Evolutionary conservation across 2,113 vertebrate genomes (phyloP).

Genomic region (Phasianus colchicus): DNA sequence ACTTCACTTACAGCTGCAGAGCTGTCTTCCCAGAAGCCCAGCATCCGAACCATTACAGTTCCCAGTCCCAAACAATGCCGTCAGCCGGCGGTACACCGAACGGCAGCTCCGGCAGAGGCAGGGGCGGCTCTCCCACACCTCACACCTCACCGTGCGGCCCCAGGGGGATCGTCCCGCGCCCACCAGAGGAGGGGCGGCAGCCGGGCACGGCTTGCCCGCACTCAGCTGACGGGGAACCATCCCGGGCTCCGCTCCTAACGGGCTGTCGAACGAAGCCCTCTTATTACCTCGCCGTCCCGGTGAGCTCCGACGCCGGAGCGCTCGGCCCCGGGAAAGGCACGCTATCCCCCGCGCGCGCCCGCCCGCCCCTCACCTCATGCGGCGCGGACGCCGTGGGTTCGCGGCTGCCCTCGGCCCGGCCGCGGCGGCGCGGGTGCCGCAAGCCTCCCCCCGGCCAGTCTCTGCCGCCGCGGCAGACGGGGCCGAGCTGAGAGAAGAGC

Average conservation of each 20-base stretch:
- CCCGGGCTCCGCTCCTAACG: neutral
- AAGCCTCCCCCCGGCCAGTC: neutral
- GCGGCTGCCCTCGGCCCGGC: too few species aligned
- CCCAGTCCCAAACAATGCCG: neutral
- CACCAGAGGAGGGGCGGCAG: too few species aligned
- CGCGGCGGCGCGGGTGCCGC: neutral
- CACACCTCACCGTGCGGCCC: fast-evolving
- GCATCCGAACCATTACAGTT: neutral
- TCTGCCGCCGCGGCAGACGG: neutral
- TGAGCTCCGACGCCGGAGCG: too few species aligned
- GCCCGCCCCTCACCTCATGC: neutral
- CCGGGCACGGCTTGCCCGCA: too few species aligned
- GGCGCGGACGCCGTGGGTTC: neutral
- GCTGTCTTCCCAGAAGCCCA: neutral
- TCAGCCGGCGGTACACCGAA: neutral
- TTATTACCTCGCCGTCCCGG: too few species aligned
- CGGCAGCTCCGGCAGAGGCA: neutral
- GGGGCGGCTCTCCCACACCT: neutral
- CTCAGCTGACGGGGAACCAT: too few species aligned
- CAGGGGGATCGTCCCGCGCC: fast-evolving
- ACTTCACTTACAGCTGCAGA: neutral
- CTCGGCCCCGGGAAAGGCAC: too few species aligned
- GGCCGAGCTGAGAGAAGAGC: neutral
- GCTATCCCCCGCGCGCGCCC: neutral
- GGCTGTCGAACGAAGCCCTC: neutral